phyloP scores from a whole-genome alignment of 2,113 vertebrate genomes.

The Menura novaehollandiae region DNA sequence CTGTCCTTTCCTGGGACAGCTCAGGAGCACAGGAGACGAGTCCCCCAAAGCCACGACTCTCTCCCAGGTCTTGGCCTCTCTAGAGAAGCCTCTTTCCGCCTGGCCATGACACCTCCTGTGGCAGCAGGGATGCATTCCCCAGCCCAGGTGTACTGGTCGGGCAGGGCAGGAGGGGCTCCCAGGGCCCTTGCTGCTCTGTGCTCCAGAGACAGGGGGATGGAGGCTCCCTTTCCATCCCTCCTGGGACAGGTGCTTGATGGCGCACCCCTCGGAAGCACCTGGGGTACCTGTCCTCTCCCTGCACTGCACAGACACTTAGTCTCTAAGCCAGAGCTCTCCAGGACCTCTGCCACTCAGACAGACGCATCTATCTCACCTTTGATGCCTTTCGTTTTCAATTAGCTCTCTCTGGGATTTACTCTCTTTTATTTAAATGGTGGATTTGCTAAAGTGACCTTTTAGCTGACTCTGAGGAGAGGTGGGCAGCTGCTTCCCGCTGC shows the following conservation, averaged over 20 bases:
- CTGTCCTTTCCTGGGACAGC: neutral
- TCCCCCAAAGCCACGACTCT: accelerated
- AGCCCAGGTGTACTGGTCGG: neutral
- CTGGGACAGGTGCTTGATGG: neutral
- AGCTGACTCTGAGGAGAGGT: neutral
- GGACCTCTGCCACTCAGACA: neutral
- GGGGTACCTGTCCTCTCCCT: neutral
- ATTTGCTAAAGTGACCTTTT: conserved; percentile 5
- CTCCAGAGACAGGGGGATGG: accelerated
- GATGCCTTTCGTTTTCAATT: conserved; percentile 15
- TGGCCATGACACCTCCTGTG: accelerated
- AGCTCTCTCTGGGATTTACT: neutral
- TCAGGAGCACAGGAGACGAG: accelerated
- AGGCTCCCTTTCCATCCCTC: neutral
- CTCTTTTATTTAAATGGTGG: neutral
- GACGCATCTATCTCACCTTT: neutral
- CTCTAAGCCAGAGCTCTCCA: neutral
- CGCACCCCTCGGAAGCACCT: neutral
- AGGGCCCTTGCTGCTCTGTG: neutral
- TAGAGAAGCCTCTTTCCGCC: neutral
- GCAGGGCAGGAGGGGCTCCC: neutral
- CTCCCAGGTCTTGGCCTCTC: neutral
- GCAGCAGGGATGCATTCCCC: neutral
- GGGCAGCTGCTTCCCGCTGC: neutral
- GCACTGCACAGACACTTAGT: neutral